These are phyloP conservation scores for Drosophila eugracilis DNA, from an alignment of 1,140 invertebrate genomes.

Conservation along the genomic window DNA sequence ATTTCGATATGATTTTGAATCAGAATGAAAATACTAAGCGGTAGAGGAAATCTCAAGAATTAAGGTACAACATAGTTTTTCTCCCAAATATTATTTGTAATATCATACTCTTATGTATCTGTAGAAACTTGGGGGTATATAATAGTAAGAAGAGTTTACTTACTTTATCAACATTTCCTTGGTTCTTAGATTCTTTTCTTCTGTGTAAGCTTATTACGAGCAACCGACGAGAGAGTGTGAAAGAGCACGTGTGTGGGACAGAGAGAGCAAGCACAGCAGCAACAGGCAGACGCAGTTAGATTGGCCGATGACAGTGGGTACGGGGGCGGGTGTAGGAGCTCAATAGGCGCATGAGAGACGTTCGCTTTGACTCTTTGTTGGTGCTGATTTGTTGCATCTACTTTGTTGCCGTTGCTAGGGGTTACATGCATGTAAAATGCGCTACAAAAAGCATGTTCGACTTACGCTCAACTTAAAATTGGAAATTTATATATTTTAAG, in stretches of 20 bases:
- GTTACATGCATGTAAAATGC: conserved; percentile 39
- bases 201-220: conserved; percentile 64
- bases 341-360: conserved; percentile 38
- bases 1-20: too few species aligned
- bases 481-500: too few species aligned
- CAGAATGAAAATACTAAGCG: too few species aligned
- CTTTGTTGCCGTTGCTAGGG: conserved; percentile 42
- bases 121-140: background rate
- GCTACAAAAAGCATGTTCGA: conserved; percentile 21
- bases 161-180: too few species aligned
- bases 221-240: conserved; percentile 21
- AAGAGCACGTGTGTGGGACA: conserved; percentile 19
- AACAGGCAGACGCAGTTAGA: conserved; percentile 54
- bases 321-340: background rate
- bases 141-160: background rate
- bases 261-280: conserved; percentile 45
- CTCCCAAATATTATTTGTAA: too few species aligned
- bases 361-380: conserved; percentile 34
- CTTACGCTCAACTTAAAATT: too few species aligned
- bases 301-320: background rate
- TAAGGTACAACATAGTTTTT: too few species aligned
- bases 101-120: too few species aligned
- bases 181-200: background rate
- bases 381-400: conserved; percentile 14
- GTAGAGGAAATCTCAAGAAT: too few species aligned